Base-by-base conservation (phyloP, 2,113 vertebrate genomes). In the Pandion haliaetus region DNA sequence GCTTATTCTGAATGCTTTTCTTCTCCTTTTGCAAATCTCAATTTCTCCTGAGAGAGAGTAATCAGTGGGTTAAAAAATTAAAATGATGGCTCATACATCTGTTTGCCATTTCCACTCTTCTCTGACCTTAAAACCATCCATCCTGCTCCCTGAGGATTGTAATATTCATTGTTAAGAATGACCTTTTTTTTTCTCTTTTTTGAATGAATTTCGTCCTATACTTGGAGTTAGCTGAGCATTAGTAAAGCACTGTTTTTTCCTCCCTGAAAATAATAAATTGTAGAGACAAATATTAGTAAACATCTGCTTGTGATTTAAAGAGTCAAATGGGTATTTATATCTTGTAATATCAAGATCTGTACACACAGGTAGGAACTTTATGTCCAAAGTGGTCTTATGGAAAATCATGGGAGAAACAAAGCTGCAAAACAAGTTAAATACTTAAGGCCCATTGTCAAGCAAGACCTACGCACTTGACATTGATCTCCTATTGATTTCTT, bases 1-100 rank as follows among this genome's bases (percentile, higher is more conserved):
- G 69, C 23, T 95, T 78, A 76, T 85, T 94, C n/a, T 58, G 44
- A 87, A 82, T 80, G 49, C 23, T 90, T 82, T 91, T 95, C 76
- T 79, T 82, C n/a, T 88, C 12, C 32, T 89, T 86, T 23, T 85
- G 50, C 47, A 84, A 40, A 52, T 57, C 20, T 86, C 78, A 17
- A 59, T 86, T 83, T 88, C 71, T 91, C 25, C 50, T 42, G 66
- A 84, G 63, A 86, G 44, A 38, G 38, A 81, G 1, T 78, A 77
- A 52, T 90, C 61, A 85, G 52, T n/a, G 49, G 58, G 25, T 36
- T 55, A 85, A 96, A 97, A 88, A 93, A 73, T 42, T 87, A 40
- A 70, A 88, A 63, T 49, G 42, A 50, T 81, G 45, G 40, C 29
- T 93, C 29, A 79, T 88, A 61, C 44, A 61, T 72, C 34, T 89